A percentile compares a stretch with the other conserved stretches of the same genome.
These are phyloP conservation scores for Spea hammondii DNA, from an alignment of 2,797 vertebrate species.

Conservation along the genomic window DNA sequence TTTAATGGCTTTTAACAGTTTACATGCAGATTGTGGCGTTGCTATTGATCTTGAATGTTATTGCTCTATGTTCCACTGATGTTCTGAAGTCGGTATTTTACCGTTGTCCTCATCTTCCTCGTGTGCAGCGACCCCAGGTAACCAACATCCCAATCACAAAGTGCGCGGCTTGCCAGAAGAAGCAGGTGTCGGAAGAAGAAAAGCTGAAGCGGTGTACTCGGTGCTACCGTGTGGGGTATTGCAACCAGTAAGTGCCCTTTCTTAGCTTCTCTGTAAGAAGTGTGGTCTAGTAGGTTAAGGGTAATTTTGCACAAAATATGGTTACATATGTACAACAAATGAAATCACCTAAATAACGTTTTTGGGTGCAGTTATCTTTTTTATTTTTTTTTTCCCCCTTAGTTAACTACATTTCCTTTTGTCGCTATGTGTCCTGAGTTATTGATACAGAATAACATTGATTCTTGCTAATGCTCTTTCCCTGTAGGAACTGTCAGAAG, in stretches of 20 bases:
- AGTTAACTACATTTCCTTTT: neutral
- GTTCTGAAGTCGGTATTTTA: no score
- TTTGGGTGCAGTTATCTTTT: neutral
- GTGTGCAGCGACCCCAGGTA: conserved; percentile 85
- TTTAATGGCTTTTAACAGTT: no score
- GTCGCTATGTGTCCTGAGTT: neutral
- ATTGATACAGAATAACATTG: neutral
- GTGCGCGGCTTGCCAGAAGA: conserved; percentile 92
- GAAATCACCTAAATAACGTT: no score
- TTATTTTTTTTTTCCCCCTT: neutral
- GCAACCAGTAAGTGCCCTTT: conserved; percentile 87
- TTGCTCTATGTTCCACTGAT: no score
- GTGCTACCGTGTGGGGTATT: conserved; percentile 96
- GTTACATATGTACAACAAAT: no score
- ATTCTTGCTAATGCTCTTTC: neutral
- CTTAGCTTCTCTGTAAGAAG: neutral
- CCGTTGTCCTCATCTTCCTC: no score
- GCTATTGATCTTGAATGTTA: no score
- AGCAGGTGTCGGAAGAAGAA: conserved; percentile 87
- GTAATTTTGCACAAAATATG: no score
- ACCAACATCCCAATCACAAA: conserved; percentile 86
- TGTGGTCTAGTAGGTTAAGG: neutral
- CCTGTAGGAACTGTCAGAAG: conserved; percentile 84
- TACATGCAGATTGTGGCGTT: no score
- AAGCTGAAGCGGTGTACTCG: conserved; percentile 94